These are phyloP conservation scores for Cossypha caffra DNA, from an alignment of 2,797 vertebrate species.

Conservation along the genomic window DNA sequence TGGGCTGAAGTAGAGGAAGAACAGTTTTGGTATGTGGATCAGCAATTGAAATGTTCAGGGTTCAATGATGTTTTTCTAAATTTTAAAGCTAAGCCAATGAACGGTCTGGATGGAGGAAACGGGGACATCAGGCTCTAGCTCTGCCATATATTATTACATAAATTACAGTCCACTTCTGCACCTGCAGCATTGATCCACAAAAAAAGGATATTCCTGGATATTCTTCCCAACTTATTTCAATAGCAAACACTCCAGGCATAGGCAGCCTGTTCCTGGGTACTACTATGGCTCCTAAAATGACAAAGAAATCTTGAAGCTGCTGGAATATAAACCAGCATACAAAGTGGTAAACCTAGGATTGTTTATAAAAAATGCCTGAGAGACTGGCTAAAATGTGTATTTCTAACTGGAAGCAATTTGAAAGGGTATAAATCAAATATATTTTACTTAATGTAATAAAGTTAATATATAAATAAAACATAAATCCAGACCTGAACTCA, in stretches of 20 bases:
- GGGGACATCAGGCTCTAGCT: accelerated
- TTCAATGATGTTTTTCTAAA: neutral
- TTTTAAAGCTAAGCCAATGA: neutral
- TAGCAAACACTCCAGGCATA: neutral
- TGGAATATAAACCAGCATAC: neutral
- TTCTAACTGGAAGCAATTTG: neutral
- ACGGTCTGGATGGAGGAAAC: accelerated
- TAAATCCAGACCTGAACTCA: neutral
- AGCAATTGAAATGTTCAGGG: neutral
- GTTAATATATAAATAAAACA: neutral
- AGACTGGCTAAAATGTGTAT: neutral
- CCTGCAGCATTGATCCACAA: neutral
- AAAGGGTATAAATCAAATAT: neutral
- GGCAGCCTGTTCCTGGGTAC: neutral
- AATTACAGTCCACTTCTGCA: neutral
- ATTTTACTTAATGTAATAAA: neutral
- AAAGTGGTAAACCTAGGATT: neutral
- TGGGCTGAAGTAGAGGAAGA: neutral
- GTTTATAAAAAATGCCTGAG: neutral
- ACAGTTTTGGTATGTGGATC: neutral
- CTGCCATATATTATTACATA: neutral
- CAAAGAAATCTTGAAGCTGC: neutral
- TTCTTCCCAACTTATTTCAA: neutral
- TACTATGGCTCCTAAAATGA: neutral
- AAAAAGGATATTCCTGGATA: neutral